Conservation (phyloP, 1,140 invertebrate species). For the Meloidogyne hapla region DNA sequence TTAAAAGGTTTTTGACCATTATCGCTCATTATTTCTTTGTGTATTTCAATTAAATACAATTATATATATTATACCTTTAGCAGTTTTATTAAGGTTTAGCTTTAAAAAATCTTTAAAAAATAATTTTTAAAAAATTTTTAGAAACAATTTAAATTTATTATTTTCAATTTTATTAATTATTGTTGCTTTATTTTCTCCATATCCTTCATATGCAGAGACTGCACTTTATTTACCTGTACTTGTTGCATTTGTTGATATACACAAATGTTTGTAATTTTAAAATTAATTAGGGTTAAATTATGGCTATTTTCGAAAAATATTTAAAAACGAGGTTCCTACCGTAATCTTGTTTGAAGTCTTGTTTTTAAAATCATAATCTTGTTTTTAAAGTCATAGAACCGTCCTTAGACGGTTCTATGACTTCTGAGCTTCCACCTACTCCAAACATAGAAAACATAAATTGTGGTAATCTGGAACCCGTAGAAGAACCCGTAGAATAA, state of each 20-base stretch:
- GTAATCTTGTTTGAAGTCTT: no score
- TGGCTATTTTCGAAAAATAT: background rate
- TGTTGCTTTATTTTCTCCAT: slow-evolving; percentile 89
- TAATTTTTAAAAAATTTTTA: slow-evolving; percentile 61
- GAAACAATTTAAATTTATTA: slow-evolving; percentile 79
- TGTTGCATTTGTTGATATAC: slow-evolving; percentile 81
- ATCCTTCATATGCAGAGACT: slow-evolving; percentile 90
- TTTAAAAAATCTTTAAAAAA: background rate
- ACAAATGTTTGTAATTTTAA: slow-evolving; percentile 72
- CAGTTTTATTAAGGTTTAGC: slow-evolving; percentile 74
- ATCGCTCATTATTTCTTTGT: slow-evolving; percentile 86
- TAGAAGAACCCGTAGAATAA: no score
- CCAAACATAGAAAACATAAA: no score
- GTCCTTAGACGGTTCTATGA: no score
- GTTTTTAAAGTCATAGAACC: no score
- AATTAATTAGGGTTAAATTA: background rate
- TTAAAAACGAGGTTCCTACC: background rate
- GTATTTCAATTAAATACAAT: slow-evolving; percentile 94
- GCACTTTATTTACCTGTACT: slow-evolving; percentile 79
- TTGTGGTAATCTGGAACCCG: no score
- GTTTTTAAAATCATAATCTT: no score
- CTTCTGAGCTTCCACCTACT: no score
- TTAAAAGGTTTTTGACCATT: slow-evolving; percentile 89
- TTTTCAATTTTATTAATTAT: slow-evolving; percentile 80
- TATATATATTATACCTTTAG: slow-evolving; percentile 84